A percentile compares a stretch with the other conserved stretches of the same genome.
These are phyloP conservation scores for Agrenia bidenticulata DNA, from an alignment of 2,888 invertebrate species.

Conservation along the genomic window DNA sequence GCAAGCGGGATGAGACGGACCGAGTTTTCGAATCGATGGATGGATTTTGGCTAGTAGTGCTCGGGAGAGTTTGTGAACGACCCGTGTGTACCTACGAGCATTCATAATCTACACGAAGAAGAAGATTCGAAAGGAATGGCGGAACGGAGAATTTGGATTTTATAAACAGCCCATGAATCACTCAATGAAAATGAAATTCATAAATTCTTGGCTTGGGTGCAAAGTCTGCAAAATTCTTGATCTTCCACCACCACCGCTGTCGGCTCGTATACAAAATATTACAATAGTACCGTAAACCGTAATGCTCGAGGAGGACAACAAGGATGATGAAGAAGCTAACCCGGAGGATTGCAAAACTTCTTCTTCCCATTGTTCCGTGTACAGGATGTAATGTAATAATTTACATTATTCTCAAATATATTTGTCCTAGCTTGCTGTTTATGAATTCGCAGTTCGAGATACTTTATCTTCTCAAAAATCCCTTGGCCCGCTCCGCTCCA, in stretches of 20 bases:
- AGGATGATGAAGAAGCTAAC: too few relatives aligned
- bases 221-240: slow-evolving; percentile 16
- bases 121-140: slow-evolving; percentile 4
- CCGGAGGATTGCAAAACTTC: too few relatives aligned
- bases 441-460: slow-evolving; percentile 7
- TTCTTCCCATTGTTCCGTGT: too few relatives aligned
- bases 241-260: not conserved
- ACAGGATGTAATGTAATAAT: slow-evolving; percentile 11
- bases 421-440: not conserved
- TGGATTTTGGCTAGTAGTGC: too few relatives aligned
- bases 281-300: not conserved
- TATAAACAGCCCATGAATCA: slow-evolving; percentile 21
- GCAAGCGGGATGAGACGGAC: too few relatives aligned
- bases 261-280: not conserved
- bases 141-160: slow-evolving; percentile 12
- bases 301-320: not conserved
- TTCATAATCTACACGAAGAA: too few relatives aligned
- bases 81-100: too few relatives aligned
- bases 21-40: too few relatives aligned
- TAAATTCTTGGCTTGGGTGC: slow-evolving; percentile 19
- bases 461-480: slow-evolving; percentile 9
- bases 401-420: slow-evolving; percentile 19
- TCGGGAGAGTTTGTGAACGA: too few relatives aligned
- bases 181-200: slow-evolving; percentile 21
- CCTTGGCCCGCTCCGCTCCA: too few relatives aligned